Evolutionary conservation across 2,113 vertebrate species (phyloP).

Genomic region (Myanophis thanlyinensis): DNA sequence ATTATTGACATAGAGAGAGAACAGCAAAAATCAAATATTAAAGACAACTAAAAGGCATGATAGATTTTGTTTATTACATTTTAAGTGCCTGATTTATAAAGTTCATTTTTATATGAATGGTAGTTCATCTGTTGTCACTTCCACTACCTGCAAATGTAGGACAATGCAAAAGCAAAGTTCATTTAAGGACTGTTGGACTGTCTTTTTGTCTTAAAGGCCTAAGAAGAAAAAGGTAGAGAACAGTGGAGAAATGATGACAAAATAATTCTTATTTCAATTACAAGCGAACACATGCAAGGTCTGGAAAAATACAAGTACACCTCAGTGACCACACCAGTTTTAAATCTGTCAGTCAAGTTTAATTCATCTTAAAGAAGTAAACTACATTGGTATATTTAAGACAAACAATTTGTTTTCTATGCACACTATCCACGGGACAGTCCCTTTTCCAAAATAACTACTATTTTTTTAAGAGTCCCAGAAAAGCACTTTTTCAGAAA

Average conservation of each 20-base stretch:
- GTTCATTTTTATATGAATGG: not conserved
- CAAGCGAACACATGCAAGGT: not conserved
- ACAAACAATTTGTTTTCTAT: slow-evolving; percentile 89
- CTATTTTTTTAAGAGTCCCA: slow-evolving; percentile 78
- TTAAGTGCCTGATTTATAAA: not conserved
- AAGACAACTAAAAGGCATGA: not conserved
- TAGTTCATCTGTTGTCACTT: not conserved
- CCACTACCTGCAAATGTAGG: not conserved
- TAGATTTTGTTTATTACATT: not conserved
- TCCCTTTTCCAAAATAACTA: slow-evolving; percentile 75
- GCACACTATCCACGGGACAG: slow-evolving; percentile 88
- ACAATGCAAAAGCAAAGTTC: not conserved
- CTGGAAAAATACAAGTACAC: not conserved
- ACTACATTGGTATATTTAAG: slow-evolving; percentile 94
- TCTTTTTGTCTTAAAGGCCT: not conserved
- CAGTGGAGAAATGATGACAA: not conserved
- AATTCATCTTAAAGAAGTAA: slow-evolving; percentile 90
- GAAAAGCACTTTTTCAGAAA: slow-evolving; percentile 71
- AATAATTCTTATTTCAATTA: not conserved
- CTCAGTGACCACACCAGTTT: not conserved
- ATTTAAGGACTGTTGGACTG: not conserved
- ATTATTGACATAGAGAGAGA: not conserved
- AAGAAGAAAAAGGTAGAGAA: not conserved
- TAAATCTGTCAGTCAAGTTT: slow-evolving; percentile 75
- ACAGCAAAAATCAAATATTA: not conserved